phyloP scores from a whole-genome alignment of 2,113 vertebrate genomes.

The Ursus arctos region DNA sequence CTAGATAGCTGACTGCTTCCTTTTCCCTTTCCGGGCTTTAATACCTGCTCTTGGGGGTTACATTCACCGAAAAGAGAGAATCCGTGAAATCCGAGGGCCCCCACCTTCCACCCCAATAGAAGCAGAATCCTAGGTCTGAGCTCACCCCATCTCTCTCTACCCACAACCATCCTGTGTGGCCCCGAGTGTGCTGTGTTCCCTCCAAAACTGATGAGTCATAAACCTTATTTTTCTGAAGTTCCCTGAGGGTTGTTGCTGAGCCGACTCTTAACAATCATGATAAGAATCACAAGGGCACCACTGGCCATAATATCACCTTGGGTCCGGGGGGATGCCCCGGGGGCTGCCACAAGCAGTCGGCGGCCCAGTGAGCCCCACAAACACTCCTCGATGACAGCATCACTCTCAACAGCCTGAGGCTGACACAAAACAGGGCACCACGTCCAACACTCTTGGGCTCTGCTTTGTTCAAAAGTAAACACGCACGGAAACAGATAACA shows the following conservation, averaged over 20 bases:
- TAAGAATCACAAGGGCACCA: neutral
- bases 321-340: neutral
- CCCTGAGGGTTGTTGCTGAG: neutral
- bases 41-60: neutral
- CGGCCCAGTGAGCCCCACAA: neutral
- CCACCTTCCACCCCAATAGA: neutral
- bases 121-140: neutral
- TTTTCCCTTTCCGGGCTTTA: neutral
- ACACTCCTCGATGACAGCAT: neutral
- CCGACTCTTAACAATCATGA: neutral
- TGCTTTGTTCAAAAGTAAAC: neutral
- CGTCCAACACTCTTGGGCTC: neutral
- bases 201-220: neutral
- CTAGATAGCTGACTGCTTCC: neutral
- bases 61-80: neutral
- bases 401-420: neutral
- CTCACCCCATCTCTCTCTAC: neutral
- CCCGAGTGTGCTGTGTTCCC: neutral
- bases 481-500: neutral
- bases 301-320: neutral
- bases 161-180: neutral
- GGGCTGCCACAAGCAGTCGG: neutral
- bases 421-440: neutral
- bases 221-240: neutral
- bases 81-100: rapidly evolving